Percentiles rank a stretch among this genome's conserved stretches.
Conservation (phyloP, 2,113 vertebrate genomes). For the Thomomys bottae region DNA sequence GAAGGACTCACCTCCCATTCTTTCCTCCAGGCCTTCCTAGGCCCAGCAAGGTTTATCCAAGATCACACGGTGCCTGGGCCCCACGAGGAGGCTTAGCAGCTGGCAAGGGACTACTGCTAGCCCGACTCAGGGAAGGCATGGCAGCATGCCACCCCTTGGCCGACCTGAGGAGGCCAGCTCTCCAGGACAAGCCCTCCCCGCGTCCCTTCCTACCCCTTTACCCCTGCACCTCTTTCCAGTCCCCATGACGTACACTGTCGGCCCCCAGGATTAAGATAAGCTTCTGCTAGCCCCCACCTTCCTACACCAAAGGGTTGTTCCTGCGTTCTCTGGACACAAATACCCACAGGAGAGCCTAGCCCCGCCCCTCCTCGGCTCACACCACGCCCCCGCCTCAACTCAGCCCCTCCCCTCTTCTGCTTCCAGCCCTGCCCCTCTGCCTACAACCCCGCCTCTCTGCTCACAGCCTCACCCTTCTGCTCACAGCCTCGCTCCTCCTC, state of each 20-base stretch:
- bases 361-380: neutral
- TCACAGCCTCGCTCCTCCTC: neutral
- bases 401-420: too few relatives aligned
- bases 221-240: too few relatives aligned
- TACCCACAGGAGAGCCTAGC: neutral
- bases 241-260: neutral
- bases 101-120: too few relatives aligned
- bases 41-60: fast-evolving
- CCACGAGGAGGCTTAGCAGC: too few relatives aligned
- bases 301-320: neutral
- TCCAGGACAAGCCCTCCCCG: too few relatives aligned
- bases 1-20: neutral
- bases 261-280: neutral
- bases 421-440: too few relatives aligned
- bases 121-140: neutral
- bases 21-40: too few relatives aligned
- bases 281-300: neutral
- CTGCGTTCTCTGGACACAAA: neutral
- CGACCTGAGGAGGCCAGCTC: neutral
- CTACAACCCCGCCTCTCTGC: too few relatives aligned
- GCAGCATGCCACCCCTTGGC: fast-evolving
- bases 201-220: too few relatives aligned
- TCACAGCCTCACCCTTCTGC: too few relatives aligned
- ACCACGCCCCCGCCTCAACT: too few relatives aligned
- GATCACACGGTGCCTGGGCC: neutral